Base-by-base conservation (phyloP, 2,113 vertebrate species). In the Delphinus delphis region DNA sequence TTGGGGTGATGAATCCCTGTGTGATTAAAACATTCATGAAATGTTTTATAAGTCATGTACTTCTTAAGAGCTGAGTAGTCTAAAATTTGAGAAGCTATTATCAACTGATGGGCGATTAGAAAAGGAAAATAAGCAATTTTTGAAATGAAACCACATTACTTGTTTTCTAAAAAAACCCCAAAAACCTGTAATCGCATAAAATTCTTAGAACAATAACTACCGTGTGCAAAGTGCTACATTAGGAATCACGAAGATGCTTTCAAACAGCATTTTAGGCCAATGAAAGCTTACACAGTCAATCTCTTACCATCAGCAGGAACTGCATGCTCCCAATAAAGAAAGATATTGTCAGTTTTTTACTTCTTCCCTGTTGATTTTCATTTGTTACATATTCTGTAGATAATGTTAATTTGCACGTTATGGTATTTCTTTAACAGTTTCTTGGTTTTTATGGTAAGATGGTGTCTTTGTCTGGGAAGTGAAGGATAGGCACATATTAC, bases 71-170 rank as follows among this genome's bases (percentile, higher is more conserved):
- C 44, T 14, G 14, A 68, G 55, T 14, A 83, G 7, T 47, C 53
- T 85, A 74, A 88, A 85, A 85, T 25, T 62, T 86, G 31, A 77
- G 63, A 91, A 36, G 41, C 71, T 17, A 92, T 77, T 95, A 77
- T 70, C 89, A 89, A 70, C 38, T 65, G 47, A 90, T 41, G 18
- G 60, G 62, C 33, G 93, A 71, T 96, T 65, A 92, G 41, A 60
- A 97, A 79, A 93, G 36, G 38, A 90, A 96, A 95, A 97, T 76
- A 87, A 91, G n/a, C 8, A 73, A 25, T 13, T 92, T 90, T 76
- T 58, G 6, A 93, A 97, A 90, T 81, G 41, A 95, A 85, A 55
- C 21, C 15, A 71, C 14, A 47, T 73, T 70, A 38, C 81, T 84
- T 96, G 33, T 80, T 91, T 87, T 93, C 20, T 8, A 6, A 31